Percentiles rank a stretch among this genome's conserved stretches.
These are phyloP conservation scores for Mimumesa dahlbomi DNA, from an alignment of 2,888 invertebrate genomes.

Conservation along the genomic window DNA sequence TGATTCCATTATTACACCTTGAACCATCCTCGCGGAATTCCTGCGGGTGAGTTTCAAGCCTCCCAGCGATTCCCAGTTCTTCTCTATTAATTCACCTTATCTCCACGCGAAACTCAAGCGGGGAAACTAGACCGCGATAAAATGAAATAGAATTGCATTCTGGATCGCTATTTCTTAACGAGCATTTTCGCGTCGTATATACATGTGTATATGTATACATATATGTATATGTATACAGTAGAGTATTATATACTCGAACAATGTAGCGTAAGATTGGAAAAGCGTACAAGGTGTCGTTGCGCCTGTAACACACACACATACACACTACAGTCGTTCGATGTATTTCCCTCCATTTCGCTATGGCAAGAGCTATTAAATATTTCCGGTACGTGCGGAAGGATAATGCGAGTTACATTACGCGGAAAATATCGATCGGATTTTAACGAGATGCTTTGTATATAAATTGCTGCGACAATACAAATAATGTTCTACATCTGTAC, in stretches of 20 bases:
- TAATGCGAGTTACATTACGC: conserved; percentile 2
- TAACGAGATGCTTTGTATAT: conserved; percentile 31
- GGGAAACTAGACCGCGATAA: background rate
- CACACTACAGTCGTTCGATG: too few relatives aligned
- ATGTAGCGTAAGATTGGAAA: background rate
- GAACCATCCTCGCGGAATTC: background rate
- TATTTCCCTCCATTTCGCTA: conserved; percentile 14
- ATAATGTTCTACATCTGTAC: too few relatives aligned
- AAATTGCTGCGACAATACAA: too few relatives aligned
- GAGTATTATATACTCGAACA: too few relatives aligned
- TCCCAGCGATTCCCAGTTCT: conserved; percentile 4
- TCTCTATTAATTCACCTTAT: conserved; percentile 15
- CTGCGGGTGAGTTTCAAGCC: conserved; percentile 5
- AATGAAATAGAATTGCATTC: conserved; percentile 2
- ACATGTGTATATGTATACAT: background rate
- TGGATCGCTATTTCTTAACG: background rate
- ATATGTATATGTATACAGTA: too few relatives aligned
- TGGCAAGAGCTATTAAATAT: conserved; percentile 20
- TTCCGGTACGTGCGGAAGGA: conserved; percentile 3
- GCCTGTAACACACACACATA: background rate
- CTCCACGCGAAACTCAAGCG: background rate
- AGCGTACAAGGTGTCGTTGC: background rate
- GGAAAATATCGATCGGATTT: conserved; percentile 27
- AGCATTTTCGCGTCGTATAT: conserved; percentile 1
- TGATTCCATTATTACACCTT: background rate